Evolutionary conservation across 2,888 invertebrate genomes (phyloP), one percentile per base, ranked within the genome.

Genomic region (Pimpla rufipes): DNA sequence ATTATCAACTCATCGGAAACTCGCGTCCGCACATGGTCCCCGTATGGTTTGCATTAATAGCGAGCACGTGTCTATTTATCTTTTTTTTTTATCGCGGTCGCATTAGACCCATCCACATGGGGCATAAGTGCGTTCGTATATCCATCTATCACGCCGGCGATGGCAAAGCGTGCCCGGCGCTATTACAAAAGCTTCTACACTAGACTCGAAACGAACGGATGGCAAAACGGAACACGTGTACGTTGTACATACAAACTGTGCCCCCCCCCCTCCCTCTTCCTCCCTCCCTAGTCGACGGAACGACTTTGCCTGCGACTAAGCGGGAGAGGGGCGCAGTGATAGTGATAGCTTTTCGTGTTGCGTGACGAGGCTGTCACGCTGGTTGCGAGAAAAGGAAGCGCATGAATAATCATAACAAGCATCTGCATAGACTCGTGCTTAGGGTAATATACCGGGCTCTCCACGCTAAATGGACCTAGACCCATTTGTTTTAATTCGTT

Each of bases 151-250:
- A 21, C 21, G 55, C 52, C 29, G 57, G 11, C 42, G 29, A 29
- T 59, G 42, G 10, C 71, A 40, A 59, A 73, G 59, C 45, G 57
- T 73, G 59, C 71, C 35, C 45, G 29, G 18, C n/a, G 71, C 57
- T 73, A 23, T 59, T 59, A 59, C 29, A 71, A 29, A 59, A 73
- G 71, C 71, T 59, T 70, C 37, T 70, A 70, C 35, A 42, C 11
- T 4, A 42, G 35, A 55, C 21, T 18, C 45, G 18, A 73, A 57
- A 40, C 37, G 55, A 21, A 40, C 23, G 57, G 57, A 73, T 73
- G 57, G 59, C 71, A 59, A 5, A 66, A 23, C 7, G 6, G 18
- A 73, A 73, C 71, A 73, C 59, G 45, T 59, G 71, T 73, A 57
- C 57, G 45, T 59, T 73, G 59, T 73, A 59, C 71, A 59, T 55